Conservation (phyloP, 2,888 invertebrate species). For the Cantharis rustica region DNA sequence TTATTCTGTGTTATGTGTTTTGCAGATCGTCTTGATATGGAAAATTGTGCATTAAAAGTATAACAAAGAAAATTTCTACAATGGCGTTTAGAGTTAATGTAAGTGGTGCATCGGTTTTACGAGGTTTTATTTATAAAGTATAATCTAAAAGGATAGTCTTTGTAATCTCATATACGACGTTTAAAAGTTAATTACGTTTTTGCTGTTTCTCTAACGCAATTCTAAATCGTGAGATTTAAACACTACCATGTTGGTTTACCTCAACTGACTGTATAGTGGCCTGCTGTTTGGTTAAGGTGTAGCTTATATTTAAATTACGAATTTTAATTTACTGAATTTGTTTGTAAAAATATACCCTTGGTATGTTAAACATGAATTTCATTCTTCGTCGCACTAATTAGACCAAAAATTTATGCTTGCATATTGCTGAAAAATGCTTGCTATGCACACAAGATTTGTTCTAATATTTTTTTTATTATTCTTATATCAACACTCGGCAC, state of each 20-base stretch:
- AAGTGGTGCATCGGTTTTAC: neutral
- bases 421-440: too few species aligned
- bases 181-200: neutral
- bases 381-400: neutral
- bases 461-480: too few species aligned
- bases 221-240: neutral
- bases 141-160: neutral
- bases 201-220: neutral
- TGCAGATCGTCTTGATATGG: neutral
- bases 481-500: too few species aligned
- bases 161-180: neutral
- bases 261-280: neutral
- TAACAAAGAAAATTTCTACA: neutral
- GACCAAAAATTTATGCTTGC: too few species aligned
- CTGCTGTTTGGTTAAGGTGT: neutral
- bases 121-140: neutral
- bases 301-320: neutral
- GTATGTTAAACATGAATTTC: neutral
- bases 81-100: neutral
- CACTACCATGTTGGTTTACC: neutral
- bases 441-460: too few species aligned
- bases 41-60: neutral
- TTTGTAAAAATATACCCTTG: neutral
- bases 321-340: neutral
- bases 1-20: neutral